Percentiles rank a stretch among this genome's conserved stretches.
phyloP scores from a whole-genome alignment of 2,797 vertebrate species.

The Epinephelus coioides region DNA sequence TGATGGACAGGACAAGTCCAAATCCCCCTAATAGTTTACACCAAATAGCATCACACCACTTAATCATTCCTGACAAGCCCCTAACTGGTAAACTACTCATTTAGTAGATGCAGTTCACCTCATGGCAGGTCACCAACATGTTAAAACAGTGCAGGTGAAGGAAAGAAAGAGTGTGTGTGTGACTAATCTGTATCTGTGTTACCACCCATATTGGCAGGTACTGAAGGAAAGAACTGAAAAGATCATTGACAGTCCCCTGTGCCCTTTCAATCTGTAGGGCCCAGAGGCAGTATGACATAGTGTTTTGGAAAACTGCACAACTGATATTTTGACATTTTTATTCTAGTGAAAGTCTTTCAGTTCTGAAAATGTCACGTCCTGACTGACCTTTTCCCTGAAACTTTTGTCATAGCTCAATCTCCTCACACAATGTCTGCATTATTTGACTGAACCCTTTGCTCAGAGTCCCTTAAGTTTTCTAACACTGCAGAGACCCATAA shows the following conservation, averaged over 20 bases:
- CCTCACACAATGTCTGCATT: conserved; percentile 52
- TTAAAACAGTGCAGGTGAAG: conserved; percentile 21
- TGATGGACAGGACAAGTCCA: conserved; percentile 28
- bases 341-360: conserved; percentile 30
- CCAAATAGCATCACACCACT: conserved; percentile 1
- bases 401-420: conserved; percentile 36
- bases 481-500: conserved; percentile 50
- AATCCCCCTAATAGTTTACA: conserved; percentile 27
- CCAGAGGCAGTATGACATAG: conserved; percentile 13
- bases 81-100: not conserved
- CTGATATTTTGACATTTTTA: conserved; percentile 31
- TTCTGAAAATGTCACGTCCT: conserved; percentile 34
- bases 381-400: conserved; percentile 27
- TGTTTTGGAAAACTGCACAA: conserved; percentile 38
- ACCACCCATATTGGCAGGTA: conserved; percentile 16
- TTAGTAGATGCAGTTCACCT: conserved; percentile 1
- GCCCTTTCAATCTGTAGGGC: not conserved
- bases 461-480: not conserved
- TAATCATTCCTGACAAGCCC: conserved; percentile 38
- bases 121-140: conserved; percentile 25
- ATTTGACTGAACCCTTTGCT: conserved; percentile 25
- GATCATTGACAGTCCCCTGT: conserved; percentile 20
- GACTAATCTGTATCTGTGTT: conserved; percentile 21
- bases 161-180: conserved; percentile 10
- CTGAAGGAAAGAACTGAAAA: conserved; percentile 2